Evolutionary conservation across 2,797 vertebrate species (phyloP).

Genomic region (Acanthurus tractus): DNA sequence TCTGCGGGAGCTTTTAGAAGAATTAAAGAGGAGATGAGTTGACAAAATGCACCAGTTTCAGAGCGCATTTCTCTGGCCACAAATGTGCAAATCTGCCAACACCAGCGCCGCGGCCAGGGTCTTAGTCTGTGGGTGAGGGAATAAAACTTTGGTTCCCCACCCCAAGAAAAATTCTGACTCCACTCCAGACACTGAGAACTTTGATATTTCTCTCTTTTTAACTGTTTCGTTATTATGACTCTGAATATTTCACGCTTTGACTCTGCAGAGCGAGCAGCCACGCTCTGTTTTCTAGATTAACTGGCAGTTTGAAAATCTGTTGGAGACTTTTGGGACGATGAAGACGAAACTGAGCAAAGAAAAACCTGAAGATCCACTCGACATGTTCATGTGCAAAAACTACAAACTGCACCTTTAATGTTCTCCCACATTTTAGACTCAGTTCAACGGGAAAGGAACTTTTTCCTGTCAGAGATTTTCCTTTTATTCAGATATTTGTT

Average conservation of each 20-base stretch:
- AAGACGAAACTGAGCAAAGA: too few relatives aligned
- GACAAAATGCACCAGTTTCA: slow-evolving; percentile 32
- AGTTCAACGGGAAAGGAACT: too few relatives aligned
- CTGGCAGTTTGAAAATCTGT: too few relatives aligned
- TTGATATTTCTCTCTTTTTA: too few relatives aligned
- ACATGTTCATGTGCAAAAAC: too few relatives aligned
- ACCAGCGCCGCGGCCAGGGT: background rate
- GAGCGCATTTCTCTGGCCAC: background rate
- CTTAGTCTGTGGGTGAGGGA: background rate
- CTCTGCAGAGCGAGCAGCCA: too few relatives aligned
- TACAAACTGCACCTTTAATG: too few relatives aligned
- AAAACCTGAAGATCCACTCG: too few relatives aligned
- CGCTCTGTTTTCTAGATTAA: background rate
- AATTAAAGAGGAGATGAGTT: slow-evolving; percentile 38
- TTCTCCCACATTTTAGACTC: too few relatives aligned
- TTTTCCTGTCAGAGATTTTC: too few relatives aligned
- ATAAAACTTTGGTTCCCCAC: background rate
- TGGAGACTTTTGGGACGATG: too few relatives aligned
- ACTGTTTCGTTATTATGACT: background rate
- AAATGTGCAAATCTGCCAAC: slow-evolving; percentile 3
- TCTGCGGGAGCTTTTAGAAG: slow-evolving; percentile 37
- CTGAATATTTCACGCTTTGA: background rate
- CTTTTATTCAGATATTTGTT: too few relatives aligned
- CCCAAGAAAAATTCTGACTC: background rate
- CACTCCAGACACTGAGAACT: background rate